Percentiles rank a stretch among this genome's conserved stretches.
Evolutionary conservation across 2,888 invertebrate species (phyloP).

Genomic region (Camptogramma bilineatum): DNA sequence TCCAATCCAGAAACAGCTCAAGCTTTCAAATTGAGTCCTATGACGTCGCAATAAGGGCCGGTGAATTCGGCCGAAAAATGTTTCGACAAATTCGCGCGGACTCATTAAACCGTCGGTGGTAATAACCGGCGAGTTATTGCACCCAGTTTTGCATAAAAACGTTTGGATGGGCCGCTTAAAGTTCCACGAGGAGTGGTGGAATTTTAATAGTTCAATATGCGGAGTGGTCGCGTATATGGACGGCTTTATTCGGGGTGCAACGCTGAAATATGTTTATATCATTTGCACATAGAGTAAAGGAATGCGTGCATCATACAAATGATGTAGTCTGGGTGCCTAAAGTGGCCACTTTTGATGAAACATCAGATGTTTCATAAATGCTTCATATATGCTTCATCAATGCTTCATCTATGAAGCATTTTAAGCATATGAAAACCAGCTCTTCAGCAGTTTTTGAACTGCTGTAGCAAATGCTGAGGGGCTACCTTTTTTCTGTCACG

Average conservation of each 20-base stretch:
- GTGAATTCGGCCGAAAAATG: slow-evolving; percentile 41
- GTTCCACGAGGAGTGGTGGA: slow-evolving; percentile 47
- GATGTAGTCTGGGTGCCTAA: too few species aligned
- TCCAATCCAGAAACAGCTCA: neutral
- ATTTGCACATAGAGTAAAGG: neutral
- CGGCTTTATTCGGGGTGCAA: slow-evolving; percentile 45
- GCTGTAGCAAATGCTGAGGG: too few species aligned
- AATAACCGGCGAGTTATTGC: slow-evolving; percentile 66
- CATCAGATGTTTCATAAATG: too few species aligned
- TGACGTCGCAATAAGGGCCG: slow-evolving; percentile 3
- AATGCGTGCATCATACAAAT: neutral
- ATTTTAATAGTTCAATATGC: slow-evolving; percentile 73
- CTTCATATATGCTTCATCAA: too few species aligned
- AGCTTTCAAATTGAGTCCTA: slow-evolving; percentile 19
- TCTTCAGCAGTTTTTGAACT: too few species aligned
- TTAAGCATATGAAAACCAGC: too few species aligned
- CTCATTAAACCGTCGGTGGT: slow-evolving; percentile 63
- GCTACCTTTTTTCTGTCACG: too few species aligned
- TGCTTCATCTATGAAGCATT: too few species aligned
- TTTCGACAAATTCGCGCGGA: slow-evolving; percentile 48
- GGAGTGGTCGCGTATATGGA: slow-evolving; percentile 51
- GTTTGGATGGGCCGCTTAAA: slow-evolving; percentile 37
- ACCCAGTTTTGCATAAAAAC: slow-evolving; percentile 76
- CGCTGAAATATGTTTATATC: slow-evolving; percentile 5
- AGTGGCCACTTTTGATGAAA: too few species aligned